These are phyloP conservation scores for Thera britannica DNA, from an alignment of 2,888 invertebrate genomes.

Conservation along the genomic window DNA sequence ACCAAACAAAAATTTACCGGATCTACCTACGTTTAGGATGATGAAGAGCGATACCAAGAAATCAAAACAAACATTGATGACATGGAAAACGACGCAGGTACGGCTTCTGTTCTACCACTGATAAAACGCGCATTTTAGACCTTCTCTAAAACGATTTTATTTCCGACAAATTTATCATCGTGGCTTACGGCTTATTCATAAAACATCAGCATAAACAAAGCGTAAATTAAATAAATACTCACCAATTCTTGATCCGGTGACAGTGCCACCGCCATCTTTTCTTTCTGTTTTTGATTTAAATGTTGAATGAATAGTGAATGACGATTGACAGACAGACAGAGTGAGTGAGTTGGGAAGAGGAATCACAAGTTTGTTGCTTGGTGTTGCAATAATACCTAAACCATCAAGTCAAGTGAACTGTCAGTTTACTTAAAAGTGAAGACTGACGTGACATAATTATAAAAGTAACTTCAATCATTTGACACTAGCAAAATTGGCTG, in stretches of 20 bases:
- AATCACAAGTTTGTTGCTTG: no score
- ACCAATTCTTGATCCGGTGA: conserved; percentile 92
- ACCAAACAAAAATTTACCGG: no score
- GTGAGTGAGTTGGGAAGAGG: no score
- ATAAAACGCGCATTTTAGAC: conserved; percentile 2
- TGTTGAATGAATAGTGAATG: no score
- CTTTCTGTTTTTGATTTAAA: conserved; percentile 10
- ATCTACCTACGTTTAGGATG: no score
- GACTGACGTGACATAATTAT: no score
- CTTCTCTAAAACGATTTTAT: not conserved
- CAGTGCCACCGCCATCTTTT: conserved; percentile 88
- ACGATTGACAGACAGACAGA: not conserved
- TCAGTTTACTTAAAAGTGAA: no score
- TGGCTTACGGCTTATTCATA: not conserved
- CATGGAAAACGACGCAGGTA: conserved; percentile 71
- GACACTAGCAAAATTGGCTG: no score
- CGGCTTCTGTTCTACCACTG: conserved; percentile 23
- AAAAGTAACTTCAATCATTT: no score
- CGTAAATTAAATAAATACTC: conserved; percentile 70
- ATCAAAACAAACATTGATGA: conserved; percentile 84
- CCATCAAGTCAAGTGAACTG: no score
- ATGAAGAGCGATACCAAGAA: conserved; percentile 46
- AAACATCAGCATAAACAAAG: not conserved
- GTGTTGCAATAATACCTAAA: no score
- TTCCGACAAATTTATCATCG: not conserved